Base-by-base conservation (phyloP, 2,888 invertebrate genomes). In the Tenthredo mesomela region DNA sequence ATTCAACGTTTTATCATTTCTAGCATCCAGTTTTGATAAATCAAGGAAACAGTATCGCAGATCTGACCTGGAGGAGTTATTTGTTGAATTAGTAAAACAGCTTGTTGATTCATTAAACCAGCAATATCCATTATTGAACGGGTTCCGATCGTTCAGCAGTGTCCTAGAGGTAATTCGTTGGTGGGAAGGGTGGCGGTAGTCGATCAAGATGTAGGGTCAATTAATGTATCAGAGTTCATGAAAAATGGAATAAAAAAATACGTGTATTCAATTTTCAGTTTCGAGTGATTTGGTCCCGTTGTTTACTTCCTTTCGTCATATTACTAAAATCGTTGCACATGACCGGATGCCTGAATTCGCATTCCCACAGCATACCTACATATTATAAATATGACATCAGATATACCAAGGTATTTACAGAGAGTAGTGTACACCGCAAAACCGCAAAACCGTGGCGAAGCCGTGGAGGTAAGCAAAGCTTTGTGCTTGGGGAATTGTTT, bases 401-500 rank as follows among this genome's bases (percentile, higher is more conserved):
- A 77, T 77, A 54, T 15, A 58, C 40, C 37, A 40, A 61, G 40
- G 37, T 80, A 80, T 61, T 29, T 58, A 80, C 40, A 40, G 10
- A 80, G 37, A 80, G 33, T 40, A 40, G 77, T 25, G 33, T 50
- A 54, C 9, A 7, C 54, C 78, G 58, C 33, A 47, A 12, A 61
- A 40, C 80, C 80, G 80, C 80, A 80, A 80, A 40, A 80, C 80
- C 80, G 80, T 43, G 54, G 33, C 15, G 61, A 61, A 37, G 61
- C 80, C 33, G 61, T 40, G 40, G 80, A 80, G 40, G 58, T 58
- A 80, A 80, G 80, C 50, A 80, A 80, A 80, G 80, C 80, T 80
- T 80, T 80, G 80, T 80, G 80, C 80, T 80, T 61, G 61, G n/a
- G 33, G 80, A 80, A 80, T 80, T 61, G 80, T 80, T 80, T 80